A percentile compares a stretch with the other conserved stretches of the same genome.
Conservation (phyloP, 23 tunicate genomes). For the Phallusia fumigata region DNA sequence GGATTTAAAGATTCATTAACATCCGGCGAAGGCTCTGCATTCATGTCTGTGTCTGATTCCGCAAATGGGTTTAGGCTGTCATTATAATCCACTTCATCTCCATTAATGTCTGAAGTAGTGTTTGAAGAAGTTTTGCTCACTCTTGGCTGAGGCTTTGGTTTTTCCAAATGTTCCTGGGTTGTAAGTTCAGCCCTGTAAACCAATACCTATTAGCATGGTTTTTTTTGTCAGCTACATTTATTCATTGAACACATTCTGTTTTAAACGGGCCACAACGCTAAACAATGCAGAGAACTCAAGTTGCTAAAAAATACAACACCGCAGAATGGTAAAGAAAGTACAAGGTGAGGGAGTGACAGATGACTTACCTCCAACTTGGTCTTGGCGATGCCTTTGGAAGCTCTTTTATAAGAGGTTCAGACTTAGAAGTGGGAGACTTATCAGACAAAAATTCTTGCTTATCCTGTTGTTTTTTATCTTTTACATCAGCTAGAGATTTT, state of each 20-base stretch:
- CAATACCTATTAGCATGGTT: no score
- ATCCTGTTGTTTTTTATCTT: neutral
- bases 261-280: no score
- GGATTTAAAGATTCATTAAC: slow-evolving; percentile 20
- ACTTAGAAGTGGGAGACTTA: slow-evolving; percentile 19
- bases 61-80: slow-evolving; percentile 50
- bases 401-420: slow-evolving; percentile 59
- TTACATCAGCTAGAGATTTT: slow-evolving; percentile 38
- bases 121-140: slow-evolving; percentile 2
- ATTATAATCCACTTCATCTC: slow-evolving; percentile 3
- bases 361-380: slow-evolving; percentile 35
- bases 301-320: no score
- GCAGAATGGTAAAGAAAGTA: no score
- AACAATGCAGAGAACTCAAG: no score
- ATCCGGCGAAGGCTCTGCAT: neutral
- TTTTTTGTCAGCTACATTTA: no score
- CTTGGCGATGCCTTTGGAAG: slow-evolving; percentile 26
- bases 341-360: no score
- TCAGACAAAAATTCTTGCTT: neutral
- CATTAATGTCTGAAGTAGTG: neutral
- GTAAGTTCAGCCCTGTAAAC: neutral
- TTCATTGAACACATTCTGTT: no score
- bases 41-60: slow-evolving; percentile 10
- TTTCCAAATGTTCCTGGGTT: neutral
- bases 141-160: slow-evolving; percentile 30